Evolutionary conservation across 2,888 invertebrate genomes (phyloP), one percentile per base, ranked within the genome.

Genomic region (Melanophora roralis): DNA sequence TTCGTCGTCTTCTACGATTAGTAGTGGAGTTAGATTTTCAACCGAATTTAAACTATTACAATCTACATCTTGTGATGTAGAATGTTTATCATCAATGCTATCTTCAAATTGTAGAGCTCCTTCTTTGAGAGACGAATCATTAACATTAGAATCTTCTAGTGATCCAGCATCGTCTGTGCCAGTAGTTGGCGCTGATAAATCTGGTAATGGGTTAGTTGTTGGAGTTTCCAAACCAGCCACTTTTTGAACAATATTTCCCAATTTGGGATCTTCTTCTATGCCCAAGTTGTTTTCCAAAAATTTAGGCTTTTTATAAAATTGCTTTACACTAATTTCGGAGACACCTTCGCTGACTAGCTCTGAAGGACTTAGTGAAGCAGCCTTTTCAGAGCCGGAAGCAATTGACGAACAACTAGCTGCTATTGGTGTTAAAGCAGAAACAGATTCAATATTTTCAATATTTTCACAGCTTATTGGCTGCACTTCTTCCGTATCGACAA

Each of bases 261-360:
- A 74, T 77, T 90, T 89, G 0, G 90, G 90, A 84, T 90, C 90
- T 76, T 90, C 86, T 71, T 90, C 90, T 57, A 90, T 90, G 23
- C 90, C 90, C 71, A 89, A 82, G 81, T 90, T 90, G 74, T 90
- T 90, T 81, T 89, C 90, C 23, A 90, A 81, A 73, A 90, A 90
- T 75, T 89, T 87, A 5, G 90, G 89, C 75, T 90, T 89, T 78
- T 90, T 90, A 73, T 90, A 90, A 72, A 90, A 90, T 79, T 89
- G 88, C n/a, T 90, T 89, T 0, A 90, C 90, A 69, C 90, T 89
- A 4, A 89, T 89, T 68, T 86, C 89, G 64, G 88, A 88, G 1
- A 90, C 86, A n/a, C 89, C 89, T 72, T 89, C 89, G 74, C 89
- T 89, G 0, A 88, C 84, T 79, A 90, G 76, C 45, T 90, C 89